Percentiles rank a stretch among this genome's conserved stretches.
phyloP scores from a whole-genome alignment of 2,113 vertebrate species.

The Sterrhoptilus dennistouni region DNA sequence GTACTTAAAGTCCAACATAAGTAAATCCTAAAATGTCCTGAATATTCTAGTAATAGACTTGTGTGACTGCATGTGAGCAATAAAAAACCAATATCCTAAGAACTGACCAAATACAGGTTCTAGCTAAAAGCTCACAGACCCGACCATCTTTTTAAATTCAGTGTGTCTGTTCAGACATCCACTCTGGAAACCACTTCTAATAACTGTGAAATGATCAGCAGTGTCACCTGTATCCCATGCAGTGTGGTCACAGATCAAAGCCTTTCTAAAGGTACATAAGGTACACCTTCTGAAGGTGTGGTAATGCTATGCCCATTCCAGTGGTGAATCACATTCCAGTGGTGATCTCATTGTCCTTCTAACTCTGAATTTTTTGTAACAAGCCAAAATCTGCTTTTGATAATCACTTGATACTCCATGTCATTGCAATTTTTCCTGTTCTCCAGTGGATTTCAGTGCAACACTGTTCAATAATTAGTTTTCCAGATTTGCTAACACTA shows the following conservation, averaged over 20 bases:
- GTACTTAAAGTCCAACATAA: background rate
- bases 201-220: background rate
- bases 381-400: background rate
- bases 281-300: background rate
- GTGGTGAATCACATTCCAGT: background rate
- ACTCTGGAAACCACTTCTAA: background rate
- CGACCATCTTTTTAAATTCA: background rate
- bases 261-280: background rate
- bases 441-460: background rate
- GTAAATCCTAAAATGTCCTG: background rate
- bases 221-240: background rate
- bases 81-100: background rate
- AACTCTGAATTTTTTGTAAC: background rate
- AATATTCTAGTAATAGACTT: background rate
- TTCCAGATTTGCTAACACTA: background rate
- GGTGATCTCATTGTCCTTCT: background rate
- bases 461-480: background rate
- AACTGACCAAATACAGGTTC: background rate
- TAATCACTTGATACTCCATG: background rate
- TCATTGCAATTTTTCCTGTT: background rate
- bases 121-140: background rate
- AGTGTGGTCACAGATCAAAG: background rate
- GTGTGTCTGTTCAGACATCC: background rate
- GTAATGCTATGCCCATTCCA: background rate
- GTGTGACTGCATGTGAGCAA: background rate